Evolutionary conservation across 2,797 vertebrate genomes (phyloP), one percentile per base, ranked within the genome.

Genomic region (Peromyscus nudipes): DNA sequence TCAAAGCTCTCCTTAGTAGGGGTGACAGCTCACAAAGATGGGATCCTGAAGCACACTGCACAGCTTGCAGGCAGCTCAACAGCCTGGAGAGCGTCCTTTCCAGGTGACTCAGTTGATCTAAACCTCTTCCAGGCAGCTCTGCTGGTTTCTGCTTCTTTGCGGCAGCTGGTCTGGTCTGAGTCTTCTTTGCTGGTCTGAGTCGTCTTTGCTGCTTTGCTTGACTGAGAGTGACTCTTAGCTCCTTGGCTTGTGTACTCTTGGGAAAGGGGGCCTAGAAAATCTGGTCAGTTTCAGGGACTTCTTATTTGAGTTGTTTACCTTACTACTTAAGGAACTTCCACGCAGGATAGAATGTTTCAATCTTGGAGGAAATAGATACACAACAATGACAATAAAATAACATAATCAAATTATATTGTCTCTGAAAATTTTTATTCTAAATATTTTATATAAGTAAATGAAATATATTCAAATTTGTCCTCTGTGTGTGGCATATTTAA

Each of bases 401-500:
- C 40, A 46, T 52, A 86, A 6, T 40, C 57, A 19, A 49, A 57
- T 17, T 80, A 55, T 4, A 49, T 82, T n/a, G 2, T 89, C 34
- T 10, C 34, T 16, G n/a, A 91, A 57, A 57, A 37, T 89, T 16
- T 25, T 40, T 81, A 40, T 64, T 92, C 37, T 91, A 84, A 37
- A 23, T 86, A 62, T 62, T 64, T 62, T 37, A 64, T 37, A 64
- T 27, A 94, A 57, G 6, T 75, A 27, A 40, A 76, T 57, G 21
- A 57, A 21, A 87, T 31, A 27, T 31, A 55, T 62, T 40, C 6
- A 89, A 60, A 81, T 85, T 71, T 96, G 7, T 89, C 57, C 52
- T 95, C 82, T 80, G 43, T 75, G 6, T 77, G 65, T 77, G 23
- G 37, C 49, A 83, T 57, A 65, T 43, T 92, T 94, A 34, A 89